Evolutionary conservation across 2,113 vertebrate species (phyloP).

Genomic region (Triplophysa dalaica): DNA sequence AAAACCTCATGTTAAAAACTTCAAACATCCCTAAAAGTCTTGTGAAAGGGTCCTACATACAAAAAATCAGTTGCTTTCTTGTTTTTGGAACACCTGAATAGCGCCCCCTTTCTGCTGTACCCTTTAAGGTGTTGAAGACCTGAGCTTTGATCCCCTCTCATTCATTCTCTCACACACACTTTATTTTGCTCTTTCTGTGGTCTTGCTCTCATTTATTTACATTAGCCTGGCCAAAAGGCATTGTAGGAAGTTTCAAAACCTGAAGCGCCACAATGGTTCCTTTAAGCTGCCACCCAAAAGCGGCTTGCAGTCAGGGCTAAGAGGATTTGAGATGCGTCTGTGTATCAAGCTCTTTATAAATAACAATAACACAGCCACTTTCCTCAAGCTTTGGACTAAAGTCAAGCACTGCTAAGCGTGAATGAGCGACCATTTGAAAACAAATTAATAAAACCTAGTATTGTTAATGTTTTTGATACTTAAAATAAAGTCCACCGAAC

Average conservation of each 20-base stretch:
- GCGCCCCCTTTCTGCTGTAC: conserved; percentile 4
- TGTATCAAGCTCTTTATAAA: conserved; percentile 67
- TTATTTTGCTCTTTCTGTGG: conserved; percentile 32
- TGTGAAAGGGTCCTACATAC: no score
- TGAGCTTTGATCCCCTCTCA: conserved; percentile 49
- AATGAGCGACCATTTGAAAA: background rate
- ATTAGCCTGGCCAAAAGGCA: conserved; percentile 67
- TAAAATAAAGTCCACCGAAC: no score
- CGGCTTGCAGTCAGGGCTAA: conserved; percentile 66
- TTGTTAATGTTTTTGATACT: no score
- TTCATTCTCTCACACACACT: conserved; percentile 1
- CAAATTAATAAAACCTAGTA: no score
- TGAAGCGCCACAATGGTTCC: conserved; percentile 69
- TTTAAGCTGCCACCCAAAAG: conserved; percentile 75
- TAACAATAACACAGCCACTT: conserved; percentile 60
- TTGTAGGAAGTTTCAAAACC: conserved; percentile 71
- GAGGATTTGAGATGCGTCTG: conserved; percentile 77
- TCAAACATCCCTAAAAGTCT: no score
- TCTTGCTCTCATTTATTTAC: conserved; percentile 69
- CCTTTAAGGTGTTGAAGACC: conserved; percentile 47
- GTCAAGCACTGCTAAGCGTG: conserved; percentile 49
- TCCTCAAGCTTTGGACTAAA: conserved; percentile 55
- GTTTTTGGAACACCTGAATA: conserved; percentile 50
- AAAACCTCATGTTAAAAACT: no score
- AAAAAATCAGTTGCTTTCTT: background rate